Conservation (phyloP, 2,797 vertebrate genomes). For the Malacoraja senta region DNA sequence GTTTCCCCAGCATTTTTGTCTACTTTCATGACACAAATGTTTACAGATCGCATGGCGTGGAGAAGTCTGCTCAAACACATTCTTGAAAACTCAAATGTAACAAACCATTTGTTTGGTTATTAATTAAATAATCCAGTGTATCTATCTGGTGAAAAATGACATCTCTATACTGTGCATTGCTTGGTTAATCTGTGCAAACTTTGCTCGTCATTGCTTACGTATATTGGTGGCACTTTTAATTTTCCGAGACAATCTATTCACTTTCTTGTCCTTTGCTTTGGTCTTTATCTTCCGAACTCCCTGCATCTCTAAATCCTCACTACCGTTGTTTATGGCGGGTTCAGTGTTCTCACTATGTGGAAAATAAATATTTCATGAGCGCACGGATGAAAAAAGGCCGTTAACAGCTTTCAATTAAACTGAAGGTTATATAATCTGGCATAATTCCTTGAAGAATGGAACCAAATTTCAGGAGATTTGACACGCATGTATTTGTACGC, state of each 20-base stretch:
- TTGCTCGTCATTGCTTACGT: not conserved
- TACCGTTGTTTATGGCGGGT: not conserved
- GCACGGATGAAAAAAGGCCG: not conserved
- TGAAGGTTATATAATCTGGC: not conserved
- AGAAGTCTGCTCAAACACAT: not conserved
- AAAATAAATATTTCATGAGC: not conserved
- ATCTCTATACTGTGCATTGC: not conserved
- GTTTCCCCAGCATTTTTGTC: too few relatives aligned
- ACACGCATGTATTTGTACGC: too few relatives aligned
- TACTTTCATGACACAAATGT: too few relatives aligned
- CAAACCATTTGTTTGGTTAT: not conserved
- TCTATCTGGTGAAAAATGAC: too few relatives aligned
- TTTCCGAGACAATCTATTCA: constrained; percentile 20
- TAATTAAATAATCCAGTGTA: too few relatives aligned
- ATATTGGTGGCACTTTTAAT: not conserved
- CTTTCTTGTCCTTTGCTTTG: constrained; percentile 21
- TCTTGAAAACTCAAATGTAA: not conserved
- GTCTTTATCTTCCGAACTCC: not conserved
- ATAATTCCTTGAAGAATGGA: not conserved
- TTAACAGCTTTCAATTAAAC: too few relatives aligned
- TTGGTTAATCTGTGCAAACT: not conserved
- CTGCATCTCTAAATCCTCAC: not conserved
- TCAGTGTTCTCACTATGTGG: not conserved
- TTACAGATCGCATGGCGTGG: too few relatives aligned
- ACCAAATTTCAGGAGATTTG: too few relatives aligned